Evolutionary conservation across 1,140 invertebrate genomes (phyloP), one percentile per base, ranked within the genome.

Genomic region (Camponotus pennsylvanicus): DNA sequence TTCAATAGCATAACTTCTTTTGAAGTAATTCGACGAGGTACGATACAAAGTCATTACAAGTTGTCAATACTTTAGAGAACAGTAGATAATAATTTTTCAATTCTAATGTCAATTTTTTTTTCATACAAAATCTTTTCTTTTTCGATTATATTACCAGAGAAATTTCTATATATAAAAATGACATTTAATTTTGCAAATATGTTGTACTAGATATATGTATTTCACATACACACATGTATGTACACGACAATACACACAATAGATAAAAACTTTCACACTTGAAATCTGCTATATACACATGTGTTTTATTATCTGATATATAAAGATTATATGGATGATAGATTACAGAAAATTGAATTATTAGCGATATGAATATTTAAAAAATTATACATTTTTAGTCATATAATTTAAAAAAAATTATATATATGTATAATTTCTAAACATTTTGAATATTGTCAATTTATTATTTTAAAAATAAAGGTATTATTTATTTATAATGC

Each of bases 401-500:
- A 57, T 76, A 57, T 64, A 67, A 64, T 57, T 82, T 61, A 21
- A 82, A 42, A 70, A n/a, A 32, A 15, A 49, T 49, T 49, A n/a
- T 34, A 82, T 69, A 21, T 79, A 4, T 69, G 3, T 80, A 21
- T 59, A 34, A 45, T 55, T 13, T 69, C n/a, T 61, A 61, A 82
- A 34, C 61, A 73, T 82, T 61, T 71, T 59, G 27, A 18, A 49
- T 42, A 77, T 71, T 45, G 3, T 52, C 1, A 52, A 85, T 85
- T 49, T 49, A 45, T 8, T 32, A 42, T 32, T 80, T 86, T 75
- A 73, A 52, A 82, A 42, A 76, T 2, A 2, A 63, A 34, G 11
- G 13, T 73, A 82, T 82, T 80, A 79, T 45, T 70, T 73, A 73
- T 73, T 73, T 45, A 49, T 83, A 83, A 75, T 63, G 7, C 69